These are phyloP conservation scores for Desmodus rotundus DNA, from an alignment of 2,113 vertebrate genomes.

Conservation along the genomic window DNA sequence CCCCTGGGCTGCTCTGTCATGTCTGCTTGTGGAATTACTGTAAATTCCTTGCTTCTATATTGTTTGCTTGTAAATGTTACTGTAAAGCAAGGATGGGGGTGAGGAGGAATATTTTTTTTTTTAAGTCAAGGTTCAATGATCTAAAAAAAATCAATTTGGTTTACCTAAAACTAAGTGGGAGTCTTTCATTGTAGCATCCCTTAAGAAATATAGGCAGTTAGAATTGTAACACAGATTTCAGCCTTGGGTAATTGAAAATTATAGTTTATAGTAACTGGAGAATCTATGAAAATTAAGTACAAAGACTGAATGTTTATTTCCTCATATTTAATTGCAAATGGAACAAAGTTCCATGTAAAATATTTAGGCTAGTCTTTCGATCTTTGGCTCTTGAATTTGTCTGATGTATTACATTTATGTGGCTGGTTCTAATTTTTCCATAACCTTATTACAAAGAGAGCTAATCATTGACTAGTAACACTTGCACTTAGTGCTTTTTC, in stretches of 20 bases:
- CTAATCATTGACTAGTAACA: neutral
- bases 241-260: neutral
- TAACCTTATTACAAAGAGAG: neutral
- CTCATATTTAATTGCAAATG: constrained; percentile 8
- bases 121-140: neutral
- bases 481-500: neutral
- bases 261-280: neutral
- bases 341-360: neutral
- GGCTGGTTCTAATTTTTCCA: neutral
- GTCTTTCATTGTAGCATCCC: neutral
- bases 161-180: constrained; percentile 22
- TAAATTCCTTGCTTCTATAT: constrained; percentile 44
- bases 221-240: neutral
- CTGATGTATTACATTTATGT: neutral
- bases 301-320: neutral
- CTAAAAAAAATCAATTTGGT: constrained; percentile 15
- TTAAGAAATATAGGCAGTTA: neutral
- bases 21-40: constrained; percentile 23
- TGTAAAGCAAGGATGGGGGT: neutral
- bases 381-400: neutral
- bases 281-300: constrained; percentile 9
- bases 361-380: neutral
- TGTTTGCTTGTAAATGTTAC: constrained; percentile 51
- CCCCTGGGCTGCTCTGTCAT: neutral
- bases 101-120: neutral